Base-by-base conservation (phyloP, 2,797 vertebrate genomes). In the Neosilurus mollespiculum region DNA sequence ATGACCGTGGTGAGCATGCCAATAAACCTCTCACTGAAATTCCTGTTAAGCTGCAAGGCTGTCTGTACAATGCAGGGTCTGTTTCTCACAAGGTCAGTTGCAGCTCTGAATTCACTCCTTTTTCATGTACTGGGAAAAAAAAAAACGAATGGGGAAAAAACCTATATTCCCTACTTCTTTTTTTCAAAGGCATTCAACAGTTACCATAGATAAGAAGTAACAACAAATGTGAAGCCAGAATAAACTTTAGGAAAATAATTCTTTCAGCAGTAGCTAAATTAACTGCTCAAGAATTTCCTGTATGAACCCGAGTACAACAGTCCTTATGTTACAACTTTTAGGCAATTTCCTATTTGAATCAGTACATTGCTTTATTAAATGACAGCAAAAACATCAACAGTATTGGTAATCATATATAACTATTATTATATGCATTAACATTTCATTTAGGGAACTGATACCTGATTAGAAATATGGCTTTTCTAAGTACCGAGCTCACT, bases 221-320 rank as follows among this genome's bases (percentile, higher is more conserved):
- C 2, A 76, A 58, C 53, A 80, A 30, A 72, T 20, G 43, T 34
- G 51, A 16, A 26, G 26, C 61, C 73, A 69, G 56, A 53, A 85
- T 71, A 88, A 80, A 84, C 82, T 59, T 84, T 83, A 58, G 56
- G 80, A 53, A 87, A 64, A 86, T 72, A 87, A 20, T 76, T 78
- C 51, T 26, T 67, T 86, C 49, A 72, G 67, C 79, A 70, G 69
- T 90, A 87, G 91, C 91, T 92, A 79, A 79, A 85, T 89, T 91
- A 90, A 88, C 89, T 58, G 61, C 80, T 90, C 78, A 85, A 86
- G 83, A 81, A 84, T 90, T 91, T 93, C 90, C 91, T 93, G 90
- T 81, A 85, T 82, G 56, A 3, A 77, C 30, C 18, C 73, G 59
- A 61, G 20, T 43, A 77, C 30, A 77, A 59, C 56, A 77, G 73